Conservation (phyloP, 2,888 invertebrate genomes). For the Folsomia candida region DNA sequence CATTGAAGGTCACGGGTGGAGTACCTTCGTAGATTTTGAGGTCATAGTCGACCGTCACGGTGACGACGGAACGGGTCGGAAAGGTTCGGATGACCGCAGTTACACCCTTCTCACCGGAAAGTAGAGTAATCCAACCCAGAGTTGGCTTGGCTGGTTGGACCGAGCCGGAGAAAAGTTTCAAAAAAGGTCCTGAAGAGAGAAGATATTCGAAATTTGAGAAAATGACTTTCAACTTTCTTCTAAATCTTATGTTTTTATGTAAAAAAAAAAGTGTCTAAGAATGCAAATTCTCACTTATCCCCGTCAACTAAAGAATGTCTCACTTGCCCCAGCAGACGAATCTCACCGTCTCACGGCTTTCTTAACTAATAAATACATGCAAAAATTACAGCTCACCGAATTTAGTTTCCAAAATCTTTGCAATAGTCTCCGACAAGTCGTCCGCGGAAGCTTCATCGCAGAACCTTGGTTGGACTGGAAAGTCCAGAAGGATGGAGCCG, state of each 20-base stretch:
- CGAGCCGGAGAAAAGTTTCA: not conserved
- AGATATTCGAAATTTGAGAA: no score
- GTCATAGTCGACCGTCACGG: constrained; percentile 28
- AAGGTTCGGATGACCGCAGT: constrained; percentile 21
- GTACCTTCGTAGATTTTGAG: not conserved
- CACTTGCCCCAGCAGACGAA: no score
- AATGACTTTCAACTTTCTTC: no score
- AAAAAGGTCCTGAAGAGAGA: not conserved
- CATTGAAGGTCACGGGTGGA: constrained; percentile 12
- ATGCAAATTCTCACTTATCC: no score
- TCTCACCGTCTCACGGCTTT: not conserved
- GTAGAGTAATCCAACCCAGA: not conserved
- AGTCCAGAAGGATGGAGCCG: constrained; percentile 31
- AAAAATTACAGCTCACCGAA: not conserved
- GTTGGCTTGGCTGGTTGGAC: not conserved
- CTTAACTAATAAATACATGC: not conserved
- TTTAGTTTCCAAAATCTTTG: not conserved
- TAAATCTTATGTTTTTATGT: no score
- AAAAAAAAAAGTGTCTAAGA: no score
- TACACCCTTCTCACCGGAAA: constrained; percentile 15
- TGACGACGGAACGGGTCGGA: constrained; percentile 11
- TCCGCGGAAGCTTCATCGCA: constrained; percentile 18
- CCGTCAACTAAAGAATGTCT: no score
- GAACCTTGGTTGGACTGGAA: constrained; percentile 25
- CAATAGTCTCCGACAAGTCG: constrained; percentile 22